Base-by-base conservation (phyloP, 2,113 vertebrate genomes). In the Murina feae region DNA sequence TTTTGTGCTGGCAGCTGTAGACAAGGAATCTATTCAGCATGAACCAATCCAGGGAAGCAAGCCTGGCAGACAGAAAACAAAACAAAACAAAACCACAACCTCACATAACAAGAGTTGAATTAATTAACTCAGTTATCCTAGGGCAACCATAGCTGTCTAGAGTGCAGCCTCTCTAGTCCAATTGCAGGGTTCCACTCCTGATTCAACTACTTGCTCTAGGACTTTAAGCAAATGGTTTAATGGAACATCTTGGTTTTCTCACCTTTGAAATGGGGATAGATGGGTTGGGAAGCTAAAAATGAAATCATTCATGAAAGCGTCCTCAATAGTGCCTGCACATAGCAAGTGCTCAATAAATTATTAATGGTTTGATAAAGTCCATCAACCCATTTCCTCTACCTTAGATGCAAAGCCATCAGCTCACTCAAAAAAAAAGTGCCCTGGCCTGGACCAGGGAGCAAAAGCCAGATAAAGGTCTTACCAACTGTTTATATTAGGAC, bases 81-180 rank as follows among this genome's bases (percentile, higher is more conserved):
- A 95, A 49, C 44, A 82, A 87, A 96, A 96, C 81, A 51, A 92
- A 90, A 94, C 90, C 88, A 92, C 92, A 68, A 66, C 83, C 78
- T 86, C 81, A 93, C 63, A 95, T 82, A 97, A 95, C 93, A 94
- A 89, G 88, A 86, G 78, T 37, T 79, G 95, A 96, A 95, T 95
- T 93, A 95, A 96, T 94, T 82, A 90, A 82, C 42, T 95, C 66
- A 9, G 66, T 72, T 86, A 74, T 87, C 79, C 88, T 75, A 66
- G 69, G 76, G 55, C 85, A 95, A 78, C 9, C 66, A 93, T 44
- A 21, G 51, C 5, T 82, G 66, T 88, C 87, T n/a, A 92, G 82
- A 58, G 9, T 32, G 2, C 23, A 65, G 60, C 76, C 66, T 96
- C 87, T 71, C 35, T 6, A 88, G 71, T 85, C 68, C 42, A 53